These are phyloP conservation scores for Oeneis ivallda DNA, from an alignment of 2,888 invertebrate species.

Conservation along the genomic window DNA sequence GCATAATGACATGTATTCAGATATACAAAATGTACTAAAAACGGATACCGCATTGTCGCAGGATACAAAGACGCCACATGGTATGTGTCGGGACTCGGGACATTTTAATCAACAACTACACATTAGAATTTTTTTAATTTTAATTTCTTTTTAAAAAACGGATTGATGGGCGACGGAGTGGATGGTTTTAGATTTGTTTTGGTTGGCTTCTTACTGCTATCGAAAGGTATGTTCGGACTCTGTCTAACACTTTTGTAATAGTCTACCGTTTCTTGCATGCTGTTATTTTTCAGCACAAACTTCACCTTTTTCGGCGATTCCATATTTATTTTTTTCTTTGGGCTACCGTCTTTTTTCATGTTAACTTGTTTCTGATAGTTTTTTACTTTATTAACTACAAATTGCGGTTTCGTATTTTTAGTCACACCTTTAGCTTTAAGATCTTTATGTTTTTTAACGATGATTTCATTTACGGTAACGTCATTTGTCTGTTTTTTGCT, in stretches of 20 bases:
- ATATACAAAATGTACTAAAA: too few relatives aligned
- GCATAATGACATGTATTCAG: too few relatives aligned
- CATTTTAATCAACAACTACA: neutral
- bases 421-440: conserved; percentile 17
- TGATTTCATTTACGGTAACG: neutral
- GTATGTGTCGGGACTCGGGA: too few relatives aligned
- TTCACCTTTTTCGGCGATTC: conserved; percentile 85
- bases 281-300: conserved; percentile 86
- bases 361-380: conserved; percentile 53
- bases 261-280: conserved; percentile 86
- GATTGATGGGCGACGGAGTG: conserved; percentile 87
- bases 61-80: too few relatives aligned
- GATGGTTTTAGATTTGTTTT: conserved; percentile 88
- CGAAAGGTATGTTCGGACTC: conserved; percentile 89
- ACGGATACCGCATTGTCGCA: too few relatives aligned
- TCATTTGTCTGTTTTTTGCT: conserved; percentile 34
- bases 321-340: conserved; percentile 36
- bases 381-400: conserved; percentile 58
- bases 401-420: conserved; percentile 36
- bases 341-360: conserved; percentile 37
- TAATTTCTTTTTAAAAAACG: conserved; percentile 84
- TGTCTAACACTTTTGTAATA: conserved; percentile 86
- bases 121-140: conserved; percentile 20
- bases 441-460: conserved; percentile 13
- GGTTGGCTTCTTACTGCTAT: conserved; percentile 84